Evolutionary conservation across 2,113 vertebrate genomes (phyloP), one percentile per base, ranked within the genome.

Genomic region (Amblyopsis rosae): DNA sequence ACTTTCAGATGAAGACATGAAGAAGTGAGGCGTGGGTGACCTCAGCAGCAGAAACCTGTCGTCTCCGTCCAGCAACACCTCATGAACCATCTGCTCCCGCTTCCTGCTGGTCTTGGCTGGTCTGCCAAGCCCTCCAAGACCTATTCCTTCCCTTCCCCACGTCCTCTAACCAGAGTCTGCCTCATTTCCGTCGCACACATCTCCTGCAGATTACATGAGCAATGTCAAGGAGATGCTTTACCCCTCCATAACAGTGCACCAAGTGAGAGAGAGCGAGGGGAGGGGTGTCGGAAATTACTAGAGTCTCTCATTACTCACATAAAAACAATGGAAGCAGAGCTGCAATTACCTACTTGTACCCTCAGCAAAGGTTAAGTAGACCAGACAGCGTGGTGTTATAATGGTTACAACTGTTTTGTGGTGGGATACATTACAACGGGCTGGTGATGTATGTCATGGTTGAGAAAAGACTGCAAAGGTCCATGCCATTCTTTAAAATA

Each of bases 61-160:
- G 82, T 85, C 85, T 65, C 71, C 1, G 49, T 91, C 82, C 86
- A 89, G 86, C 76, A 88, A 88, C 91, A 91, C 88, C 82, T 91
- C 84, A 67, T 88, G 86, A 90, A 81, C 60, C 41, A 1, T 9
- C 60, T n/a, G 47, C 26, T 50, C 69, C 84, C 78, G 83, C 83
- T 80, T 88, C 73, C 80, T 76, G 84, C 73, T 72, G 71, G 17
- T 60, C 75, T 59, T 79, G 83, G 80, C 84, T n/a, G 49, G 57
- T 61, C 60, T 57, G 3, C 55, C 16, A 15, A 55, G 8, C 16
- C 55, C 19, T 12, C 66, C 75, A 69, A 45, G 67, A 3, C 69
- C 16, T 45, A 11, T 59, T 65, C 11, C 6, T 9, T 63, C 71
- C 71, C 73, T n/a, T 66, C 55, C 68, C 77, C 57, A 0, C 65